A percentile compares a stretch with the other conserved stretches of the same genome.
phyloP scores from a whole-genome alignment of 2,888 invertebrate genomes.

The Scelioninae gen. 2 region DNA sequence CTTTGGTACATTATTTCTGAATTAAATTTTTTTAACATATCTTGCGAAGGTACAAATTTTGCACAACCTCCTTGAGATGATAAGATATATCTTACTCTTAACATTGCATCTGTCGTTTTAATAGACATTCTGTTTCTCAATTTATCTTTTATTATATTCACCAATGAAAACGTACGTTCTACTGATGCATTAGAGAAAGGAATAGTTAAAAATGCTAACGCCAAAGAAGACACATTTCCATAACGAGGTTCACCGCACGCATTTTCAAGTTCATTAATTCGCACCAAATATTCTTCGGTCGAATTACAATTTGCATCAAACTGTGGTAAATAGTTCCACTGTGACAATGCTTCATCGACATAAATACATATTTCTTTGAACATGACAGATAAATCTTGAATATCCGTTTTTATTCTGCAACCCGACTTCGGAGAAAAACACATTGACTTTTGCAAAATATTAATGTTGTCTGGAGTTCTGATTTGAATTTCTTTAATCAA shows the following conservation, averaged over 20 bases:
- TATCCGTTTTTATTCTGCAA: neutral
- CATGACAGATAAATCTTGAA: neutral
- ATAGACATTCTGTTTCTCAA: conserved; percentile 37
- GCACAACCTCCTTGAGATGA: neutral
- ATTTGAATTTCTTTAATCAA: conserved; percentile 20
- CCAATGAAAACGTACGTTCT: conserved; percentile 46
- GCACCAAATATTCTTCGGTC: conserved; percentile 24
- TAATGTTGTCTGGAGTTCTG: conserved; percentile 16
- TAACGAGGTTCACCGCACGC: neutral
- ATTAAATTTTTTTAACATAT: conserved; percentile 8
- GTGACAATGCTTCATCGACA: no score
- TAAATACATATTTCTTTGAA: conserved; percentile 17
- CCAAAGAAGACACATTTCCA: neutral
- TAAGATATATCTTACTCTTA: conserved; percentile 2
- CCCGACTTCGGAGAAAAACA: neutral
- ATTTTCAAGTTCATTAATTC: no score
- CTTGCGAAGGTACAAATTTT: conserved; percentile 1
- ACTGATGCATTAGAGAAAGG: conserved; percentile 52
- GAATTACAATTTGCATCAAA: no score
- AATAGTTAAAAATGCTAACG: conserved; percentile 21
- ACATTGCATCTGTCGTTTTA: conserved; percentile 11
- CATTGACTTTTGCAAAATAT: conserved; percentile 3
- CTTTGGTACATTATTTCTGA: no score
- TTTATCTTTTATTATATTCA: conserved; percentile 48
- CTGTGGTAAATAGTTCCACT: no score